A percentile compares a stretch with the other conserved stretches of the same genome.
phyloP scores from a whole-genome alignment of 1,140 invertebrate genomes.

The Drosophila littoralis region DNA sequence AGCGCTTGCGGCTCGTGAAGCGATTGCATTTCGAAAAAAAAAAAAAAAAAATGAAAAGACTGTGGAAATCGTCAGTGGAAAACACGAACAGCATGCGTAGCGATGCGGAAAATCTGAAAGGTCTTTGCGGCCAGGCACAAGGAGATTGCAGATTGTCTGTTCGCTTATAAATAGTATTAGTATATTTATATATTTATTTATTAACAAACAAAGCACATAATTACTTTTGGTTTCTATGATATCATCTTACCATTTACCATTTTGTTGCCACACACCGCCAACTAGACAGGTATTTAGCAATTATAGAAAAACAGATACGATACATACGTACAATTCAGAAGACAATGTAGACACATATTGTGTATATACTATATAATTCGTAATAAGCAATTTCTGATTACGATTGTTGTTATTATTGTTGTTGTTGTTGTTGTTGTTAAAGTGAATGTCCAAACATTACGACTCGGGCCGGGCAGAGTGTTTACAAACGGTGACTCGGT shows the following conservation, averaged over 20 bases:
- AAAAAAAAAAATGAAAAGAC: constrained; percentile 42
- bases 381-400: constrained; percentile 49
- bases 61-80: constrained; percentile 48
- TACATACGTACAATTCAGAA: constrained; percentile 12
- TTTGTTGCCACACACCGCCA: constrained; percentile 6
- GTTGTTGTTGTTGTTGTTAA: constrained; percentile 24
- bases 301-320: constrained; percentile 44
- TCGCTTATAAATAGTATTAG: constrained; percentile 29
- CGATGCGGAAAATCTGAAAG: constrained; percentile 76
- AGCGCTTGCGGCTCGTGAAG: constrained; percentile 50
- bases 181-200: constrained; percentile 45
- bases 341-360: not conserved
- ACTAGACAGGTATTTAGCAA: constrained; percentile 35
- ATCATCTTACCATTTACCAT: constrained; percentile 31
- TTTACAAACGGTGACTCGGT: constrained; percentile 9
- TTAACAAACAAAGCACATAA: constrained; percentile 38
- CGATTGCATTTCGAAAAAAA: constrained; percentile 55
- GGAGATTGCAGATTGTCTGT: constrained; percentile 32
- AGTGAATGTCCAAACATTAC: constrained; percentile 48
- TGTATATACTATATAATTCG: constrained; percentile 34
- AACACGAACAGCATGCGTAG: constrained; percentile 46
- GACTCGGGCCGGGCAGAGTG: not conserved
- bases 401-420: constrained; percentile 16
- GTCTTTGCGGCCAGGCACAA: constrained; percentile 36
- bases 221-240: constrained; percentile 41